Conservation (phyloP, 2,888 invertebrate genomes). For the Urechis unicinctus region DNA sequence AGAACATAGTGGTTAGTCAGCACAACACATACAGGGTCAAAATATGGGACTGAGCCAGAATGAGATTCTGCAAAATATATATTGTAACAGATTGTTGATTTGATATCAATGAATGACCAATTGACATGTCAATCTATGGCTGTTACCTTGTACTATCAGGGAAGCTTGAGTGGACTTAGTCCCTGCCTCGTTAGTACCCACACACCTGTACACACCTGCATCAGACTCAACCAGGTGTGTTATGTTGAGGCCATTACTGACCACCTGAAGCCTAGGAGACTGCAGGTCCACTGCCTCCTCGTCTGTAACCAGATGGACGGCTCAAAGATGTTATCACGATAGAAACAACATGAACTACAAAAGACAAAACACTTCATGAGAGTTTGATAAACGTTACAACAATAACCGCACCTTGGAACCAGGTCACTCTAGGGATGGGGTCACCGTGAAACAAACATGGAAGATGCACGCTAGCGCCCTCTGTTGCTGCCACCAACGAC, state of each 20-base stretch:
- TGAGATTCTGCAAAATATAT: too few relatives aligned
- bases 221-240: not conserved
- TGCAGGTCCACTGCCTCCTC: slow-evolving; percentile 13
- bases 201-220: not conserved
- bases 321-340: too few relatives aligned
- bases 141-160: not conserved
- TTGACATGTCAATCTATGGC: not conserved
- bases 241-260: not conserved
- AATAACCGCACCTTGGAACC: slow-evolving; percentile 34
- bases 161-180: not conserved
- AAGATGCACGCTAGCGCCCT: slow-evolving; percentile 19
- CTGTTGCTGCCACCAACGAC: slow-evolving; percentile 2
- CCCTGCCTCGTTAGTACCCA: not conserved
- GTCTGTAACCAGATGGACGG: too few relatives aligned
- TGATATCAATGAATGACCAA: too few relatives aligned
- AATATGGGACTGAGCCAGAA: too few relatives aligned
- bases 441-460: slow-evolving; percentile 32
- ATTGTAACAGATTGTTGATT: too few relatives aligned
- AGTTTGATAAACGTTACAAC: too few relatives aligned
- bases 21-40: too few relatives aligned
- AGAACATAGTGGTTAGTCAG: too few relatives aligned
- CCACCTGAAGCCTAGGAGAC: not conserved
- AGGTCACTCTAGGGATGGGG: slow-evolving; percentile 31
- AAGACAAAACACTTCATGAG: too few relatives aligned
- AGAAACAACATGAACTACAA: too few relatives aligned